Conservation (phyloP, 2,113 vertebrate species). For the Syngnathus typhle region DNA sequence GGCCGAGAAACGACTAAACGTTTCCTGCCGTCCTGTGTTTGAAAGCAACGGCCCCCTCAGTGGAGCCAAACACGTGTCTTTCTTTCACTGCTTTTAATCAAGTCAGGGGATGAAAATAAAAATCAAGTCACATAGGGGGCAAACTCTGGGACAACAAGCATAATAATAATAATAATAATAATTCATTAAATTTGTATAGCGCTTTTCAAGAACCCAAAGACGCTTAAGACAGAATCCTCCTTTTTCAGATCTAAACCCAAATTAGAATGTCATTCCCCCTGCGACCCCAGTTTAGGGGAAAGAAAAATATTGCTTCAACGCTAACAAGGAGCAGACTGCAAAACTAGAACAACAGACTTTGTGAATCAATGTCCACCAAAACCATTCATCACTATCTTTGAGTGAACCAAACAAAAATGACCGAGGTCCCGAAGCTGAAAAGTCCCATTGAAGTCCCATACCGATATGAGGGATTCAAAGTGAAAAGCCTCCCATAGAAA, state of each 20-base stretch:
- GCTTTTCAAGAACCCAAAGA: no score
- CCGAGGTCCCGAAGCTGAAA: no score
- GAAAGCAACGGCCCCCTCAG: not conserved
- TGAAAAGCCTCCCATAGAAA: not conserved
- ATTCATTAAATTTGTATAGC: no score
- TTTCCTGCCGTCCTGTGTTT: not conserved
- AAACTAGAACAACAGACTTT: not conserved
- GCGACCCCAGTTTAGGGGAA: not conserved
- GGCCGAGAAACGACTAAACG: not conserved
- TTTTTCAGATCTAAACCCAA: not conserved
- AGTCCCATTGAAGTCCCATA: no score
- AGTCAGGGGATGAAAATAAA: constrained; percentile 1
- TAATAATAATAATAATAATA: no score
- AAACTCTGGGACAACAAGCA: not conserved
- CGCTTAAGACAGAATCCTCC: not conserved
- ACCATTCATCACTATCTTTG: no score
- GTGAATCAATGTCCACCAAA: not conserved
- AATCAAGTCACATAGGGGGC: not conserved
- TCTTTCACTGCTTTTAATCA: not conserved
- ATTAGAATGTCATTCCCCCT: not conserved
- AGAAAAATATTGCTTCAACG: not conserved
- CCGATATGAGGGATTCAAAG: not conserved
- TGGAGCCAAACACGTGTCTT: not conserved
- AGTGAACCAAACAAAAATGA: no score
- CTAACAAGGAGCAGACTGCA: not conserved